Evolutionary conservation across 2,888 invertebrate species (phyloP).

Genomic region (Spilarctia lutea): DNA sequence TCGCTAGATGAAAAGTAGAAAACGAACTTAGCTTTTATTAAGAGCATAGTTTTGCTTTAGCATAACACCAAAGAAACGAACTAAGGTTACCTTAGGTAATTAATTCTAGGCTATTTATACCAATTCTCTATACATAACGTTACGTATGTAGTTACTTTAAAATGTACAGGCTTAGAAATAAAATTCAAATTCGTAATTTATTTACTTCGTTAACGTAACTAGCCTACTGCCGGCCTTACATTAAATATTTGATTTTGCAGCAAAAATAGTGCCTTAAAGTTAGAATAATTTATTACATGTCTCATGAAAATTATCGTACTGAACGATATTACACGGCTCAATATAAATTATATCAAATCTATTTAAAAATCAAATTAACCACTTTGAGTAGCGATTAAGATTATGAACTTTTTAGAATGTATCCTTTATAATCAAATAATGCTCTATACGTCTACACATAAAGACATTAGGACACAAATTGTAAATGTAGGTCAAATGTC

Average conservation of each 20-base stretch:
- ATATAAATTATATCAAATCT: neutral
- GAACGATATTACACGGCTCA: neutral
- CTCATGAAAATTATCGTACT: constrained; percentile 23
- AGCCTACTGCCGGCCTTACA: constrained; percentile 51
- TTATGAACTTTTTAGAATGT: constrained; percentile 9
- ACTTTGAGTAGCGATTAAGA: neutral
- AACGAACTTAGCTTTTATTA: constrained; percentile 65
- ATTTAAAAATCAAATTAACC: neutral
- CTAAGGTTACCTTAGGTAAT: constrained; percentile 60
- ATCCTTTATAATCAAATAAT: constrained; percentile 26
- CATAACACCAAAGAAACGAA: constrained; percentile 55
- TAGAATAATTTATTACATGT: constrained; percentile 42
- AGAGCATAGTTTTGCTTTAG: constrained; percentile 60
- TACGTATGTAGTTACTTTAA: constrained; percentile 59
- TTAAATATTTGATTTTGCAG: constrained; percentile 45
- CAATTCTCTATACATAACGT: constrained; percentile 60
- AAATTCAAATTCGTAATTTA: constrained; percentile 69
- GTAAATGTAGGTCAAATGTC: constrained; percentile 38
- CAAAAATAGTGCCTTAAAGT: constrained; percentile 41
- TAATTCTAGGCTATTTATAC: constrained; percentile 52
- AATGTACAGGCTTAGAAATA: constrained; percentile 70
- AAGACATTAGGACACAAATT: constrained; percentile 27
- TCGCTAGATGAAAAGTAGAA: constrained; percentile 72
- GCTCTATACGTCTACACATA: constrained; percentile 9
- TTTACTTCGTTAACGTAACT: constrained; percentile 57